phyloP scores from a whole-genome alignment of 2,888 invertebrate species.

The Cantharis flavilabris region DNA sequence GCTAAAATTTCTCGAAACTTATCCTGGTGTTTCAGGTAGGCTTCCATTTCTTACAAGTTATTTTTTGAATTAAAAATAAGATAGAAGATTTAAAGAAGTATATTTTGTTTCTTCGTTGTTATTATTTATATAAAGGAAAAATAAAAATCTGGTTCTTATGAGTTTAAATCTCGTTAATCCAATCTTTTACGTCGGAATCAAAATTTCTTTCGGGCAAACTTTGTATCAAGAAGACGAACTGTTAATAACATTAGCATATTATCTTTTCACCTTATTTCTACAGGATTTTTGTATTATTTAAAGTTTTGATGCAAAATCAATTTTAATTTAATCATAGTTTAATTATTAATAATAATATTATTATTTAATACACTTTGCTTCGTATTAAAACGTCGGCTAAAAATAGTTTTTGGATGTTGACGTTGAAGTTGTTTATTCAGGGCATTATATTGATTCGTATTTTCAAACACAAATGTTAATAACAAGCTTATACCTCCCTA shows the following conservation, averaged over 20 bases:
- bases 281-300: too few species aligned
- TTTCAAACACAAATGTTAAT: neutral
- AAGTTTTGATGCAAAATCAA: neutral
- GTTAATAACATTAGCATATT: too few species aligned
- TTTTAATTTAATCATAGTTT: neutral
- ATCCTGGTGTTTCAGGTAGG: slow-evolving; percentile 68
- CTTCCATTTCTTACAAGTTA: neutral
- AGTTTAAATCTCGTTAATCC: neutral
- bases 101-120: too few species aligned
- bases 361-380: neutral
- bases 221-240: too few species aligned
- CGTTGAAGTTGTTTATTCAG: neutral
- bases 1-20: slow-evolving; percentile 60
- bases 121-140: too few species aligned
- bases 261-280: too few species aligned
- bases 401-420: neutral
- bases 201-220: neutral
- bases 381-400: neutral
- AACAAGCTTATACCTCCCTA: neutral
- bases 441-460: neutral
- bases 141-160: too few species aligned
- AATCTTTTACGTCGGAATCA: neutral
- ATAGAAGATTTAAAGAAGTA: too few species aligned
- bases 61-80: too few species aligned
- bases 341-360: neutral